Conservation (phyloP, 2,888 invertebrate genomes). For the Notodonta dromedarius region DNA sequence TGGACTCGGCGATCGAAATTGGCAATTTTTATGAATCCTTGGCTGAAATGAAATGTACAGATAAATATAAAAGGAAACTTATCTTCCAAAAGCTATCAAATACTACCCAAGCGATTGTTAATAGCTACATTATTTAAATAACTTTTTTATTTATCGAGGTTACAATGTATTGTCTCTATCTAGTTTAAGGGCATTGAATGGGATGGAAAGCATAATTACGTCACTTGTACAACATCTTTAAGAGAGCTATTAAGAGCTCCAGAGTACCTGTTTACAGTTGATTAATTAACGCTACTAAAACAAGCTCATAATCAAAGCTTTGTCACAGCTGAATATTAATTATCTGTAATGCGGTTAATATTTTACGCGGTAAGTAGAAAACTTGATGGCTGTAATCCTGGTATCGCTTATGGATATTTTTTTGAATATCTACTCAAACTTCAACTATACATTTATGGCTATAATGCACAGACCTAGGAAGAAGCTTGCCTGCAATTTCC, state of each 20-base stretch:
- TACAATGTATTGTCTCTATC: not conserved
- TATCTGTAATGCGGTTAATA: not conserved
- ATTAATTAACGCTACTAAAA: constrained; percentile 1
- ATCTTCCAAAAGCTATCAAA: too few species aligned
- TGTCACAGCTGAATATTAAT: not conserved
- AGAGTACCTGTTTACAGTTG: constrained; percentile 1
- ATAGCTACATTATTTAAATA: too few species aligned
- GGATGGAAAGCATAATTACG: not conserved
- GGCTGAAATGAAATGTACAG: not conserved
- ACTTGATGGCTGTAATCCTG: not conserved
- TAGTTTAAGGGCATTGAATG: not conserved
- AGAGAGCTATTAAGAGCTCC: not conserved
- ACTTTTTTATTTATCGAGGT: not conserved
- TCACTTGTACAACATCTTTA: not conserved
- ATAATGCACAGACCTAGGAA: too few species aligned
- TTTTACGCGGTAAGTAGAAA: not conserved
- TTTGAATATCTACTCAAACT: too few species aligned
- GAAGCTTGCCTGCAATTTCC: too few species aligned
- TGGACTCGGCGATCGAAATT: constrained; percentile 15
- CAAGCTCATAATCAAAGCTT: constrained; percentile 2
- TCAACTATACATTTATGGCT: too few species aligned
- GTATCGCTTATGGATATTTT: too few species aligned
- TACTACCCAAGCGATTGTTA: too few species aligned
- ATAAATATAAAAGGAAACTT: too few species aligned
- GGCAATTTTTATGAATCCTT: constrained; percentile 14